phyloP scores from a whole-genome alignment of 1,140 invertebrate species.

The honey bee (Apis mellifera) region Amel_HAv3.1 CM009933.2:7997001-7997500 shows the following conservation, averaged over 20 bases:
- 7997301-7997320: background rate
- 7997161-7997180: too few species aligned
- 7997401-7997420: background rate
- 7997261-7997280: background rate
- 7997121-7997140: too few species aligned
- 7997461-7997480: slow-evolving; percentile 19
- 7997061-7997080: too few species aligned
- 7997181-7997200: too few species aligned
- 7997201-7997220: too few species aligned
- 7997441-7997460: slow-evolving; percentile 15
- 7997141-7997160: too few species aligned
- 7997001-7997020: background rate
- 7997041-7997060: too few species aligned
- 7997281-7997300: background rate
- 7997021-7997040: too few species aligned
- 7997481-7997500: background rate
- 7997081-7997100: too few species aligned
- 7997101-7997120: too few species aligned
- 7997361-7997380: background rate
- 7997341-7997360: background rate
- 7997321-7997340: background rate
- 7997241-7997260: too few species aligned
- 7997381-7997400: slow-evolving; percentile 23
- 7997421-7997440: background rate
- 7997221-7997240: too few species aligned